These are phyloP conservation scores for Bugula neritina DNA, from an alignment of 2,888 invertebrate species.

Conservation along the genomic window DNA sequence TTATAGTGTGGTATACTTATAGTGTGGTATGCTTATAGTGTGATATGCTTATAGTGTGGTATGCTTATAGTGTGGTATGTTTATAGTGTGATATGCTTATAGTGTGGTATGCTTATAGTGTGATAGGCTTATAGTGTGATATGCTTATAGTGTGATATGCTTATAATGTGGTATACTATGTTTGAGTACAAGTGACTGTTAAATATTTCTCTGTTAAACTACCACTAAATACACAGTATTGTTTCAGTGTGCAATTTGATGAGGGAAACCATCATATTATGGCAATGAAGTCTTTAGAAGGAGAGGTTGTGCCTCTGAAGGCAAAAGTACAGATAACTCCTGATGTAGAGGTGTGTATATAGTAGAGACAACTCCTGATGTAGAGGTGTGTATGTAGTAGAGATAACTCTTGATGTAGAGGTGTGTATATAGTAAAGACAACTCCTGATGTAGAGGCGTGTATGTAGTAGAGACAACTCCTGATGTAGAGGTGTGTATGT, in stretches of 20 bases:
- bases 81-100: too few species aligned
- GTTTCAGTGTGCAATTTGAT: slow-evolving; percentile 64
- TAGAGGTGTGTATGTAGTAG: slow-evolving; percentile 68
- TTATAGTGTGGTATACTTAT: too few species aligned
- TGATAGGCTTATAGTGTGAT: too few species aligned
- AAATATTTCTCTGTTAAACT: too few species aligned
- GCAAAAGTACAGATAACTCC: slow-evolving; percentile 67
- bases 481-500: slow-evolving; percentile 69
- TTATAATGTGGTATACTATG: too few species aligned
- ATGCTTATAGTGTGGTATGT: too few species aligned
- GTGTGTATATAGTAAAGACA: slow-evolving; percentile 64
- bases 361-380: slow-evolving; percentile 67
- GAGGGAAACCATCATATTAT: slow-evolving; percentile 59
- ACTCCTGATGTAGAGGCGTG: slow-evolving; percentile 71
- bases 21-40: too few species aligned
- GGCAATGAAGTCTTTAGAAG: slow-evolving; percentile 70
- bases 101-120: too few species aligned
- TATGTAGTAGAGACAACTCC: slow-evolving; percentile 65
- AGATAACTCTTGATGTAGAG: slow-evolving; percentile 72
- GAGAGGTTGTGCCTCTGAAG: slow-evolving; percentile 66
- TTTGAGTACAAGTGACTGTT: too few species aligned
- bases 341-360: slow-evolving; percentile 67
- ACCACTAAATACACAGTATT: too few species aligned
- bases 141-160: too few species aligned
- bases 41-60: too few species aligned